These are phyloP conservation scores for Nasonia oneida DNA, from an alignment of 2,888 invertebrate genomes.

Conservation along the genomic window DNA sequence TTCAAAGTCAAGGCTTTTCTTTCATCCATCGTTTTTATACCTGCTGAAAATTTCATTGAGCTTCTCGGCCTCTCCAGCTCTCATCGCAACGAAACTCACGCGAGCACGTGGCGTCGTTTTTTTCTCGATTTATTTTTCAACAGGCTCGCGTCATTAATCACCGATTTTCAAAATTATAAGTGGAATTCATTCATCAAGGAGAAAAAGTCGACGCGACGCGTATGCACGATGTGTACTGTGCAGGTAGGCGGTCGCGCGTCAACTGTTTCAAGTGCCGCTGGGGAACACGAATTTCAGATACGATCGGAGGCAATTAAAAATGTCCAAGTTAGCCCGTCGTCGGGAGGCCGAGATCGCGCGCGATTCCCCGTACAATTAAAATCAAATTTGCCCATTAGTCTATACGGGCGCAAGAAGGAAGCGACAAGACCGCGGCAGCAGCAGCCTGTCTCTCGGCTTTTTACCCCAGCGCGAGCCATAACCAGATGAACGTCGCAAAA, in stretches of 20 bases:
- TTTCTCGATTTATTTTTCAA: not conserved
- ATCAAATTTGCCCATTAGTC: conserved; percentile 31
- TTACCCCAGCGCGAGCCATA: not conserved
- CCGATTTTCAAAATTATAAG: not conserved
- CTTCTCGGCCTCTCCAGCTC: not conserved
- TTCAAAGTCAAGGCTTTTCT: conserved; percentile 39
- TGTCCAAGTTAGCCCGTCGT: not conserved
- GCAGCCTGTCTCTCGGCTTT: not conserved
- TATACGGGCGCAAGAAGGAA: not conserved
- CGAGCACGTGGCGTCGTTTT: not conserved
- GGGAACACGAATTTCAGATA: not conserved
- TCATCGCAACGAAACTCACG: not conserved
- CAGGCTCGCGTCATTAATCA: not conserved
- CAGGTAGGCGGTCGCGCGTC: not conserved
- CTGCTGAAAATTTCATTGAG: not conserved
- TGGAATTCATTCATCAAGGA: not conserved
- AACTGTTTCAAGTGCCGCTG: not conserved
- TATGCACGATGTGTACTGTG: not conserved
- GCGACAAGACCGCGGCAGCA: not conserved
- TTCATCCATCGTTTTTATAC: not conserved
- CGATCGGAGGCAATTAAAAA: conserved; percentile 4
- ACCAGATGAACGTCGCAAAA: not conserved
- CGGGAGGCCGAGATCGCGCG: not conserved
- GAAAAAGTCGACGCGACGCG: not conserved
- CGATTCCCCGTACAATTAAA: conserved; percentile 24